A percentile compares a stretch with the other conserved stretches of the same genome.
These are phyloP conservation scores for Heliangelus exortis DNA, from an alignment of 2,797 vertebrate species.

Conservation along the genomic window DNA sequence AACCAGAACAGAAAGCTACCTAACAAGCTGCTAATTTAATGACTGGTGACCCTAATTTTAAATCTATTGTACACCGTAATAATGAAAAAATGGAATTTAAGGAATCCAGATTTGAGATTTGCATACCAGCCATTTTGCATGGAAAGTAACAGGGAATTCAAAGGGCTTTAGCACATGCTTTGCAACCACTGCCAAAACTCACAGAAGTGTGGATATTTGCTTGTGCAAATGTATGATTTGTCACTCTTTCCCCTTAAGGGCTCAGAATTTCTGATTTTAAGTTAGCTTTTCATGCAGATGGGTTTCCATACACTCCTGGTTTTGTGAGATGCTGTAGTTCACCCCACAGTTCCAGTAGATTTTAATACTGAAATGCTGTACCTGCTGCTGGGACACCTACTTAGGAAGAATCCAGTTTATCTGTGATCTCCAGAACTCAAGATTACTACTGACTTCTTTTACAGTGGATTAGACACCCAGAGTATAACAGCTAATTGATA, in stretches of 20 bases:
- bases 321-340: not conserved
- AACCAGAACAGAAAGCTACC: not conserved
- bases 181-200: not conserved
- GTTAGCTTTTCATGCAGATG: not conserved
- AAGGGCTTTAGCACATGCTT: not conserved
- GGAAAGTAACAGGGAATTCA: not conserved
- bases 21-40: not conserved
- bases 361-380: not conserved
- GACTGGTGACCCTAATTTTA: not conserved
- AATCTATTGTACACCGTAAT: not conserved
- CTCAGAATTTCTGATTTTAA: not conserved
- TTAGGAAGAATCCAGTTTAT: not conserved
- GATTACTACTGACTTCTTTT: not conserved
- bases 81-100: not conserved
- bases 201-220: not conserved
- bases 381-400: not conserved
- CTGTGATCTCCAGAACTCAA: not conserved
- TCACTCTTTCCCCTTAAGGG: not conserved
- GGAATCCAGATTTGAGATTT: not conserved
- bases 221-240: not conserved
- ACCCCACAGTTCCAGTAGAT: not conserved
- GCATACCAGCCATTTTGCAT: not conserved
- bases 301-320: not conserved
- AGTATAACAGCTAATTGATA: not conserved
- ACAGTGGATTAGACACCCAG: not conserved